Base-by-base conservation (phyloP, 2,113 vertebrate genomes). In the Phainopepla nitens region DNA sequence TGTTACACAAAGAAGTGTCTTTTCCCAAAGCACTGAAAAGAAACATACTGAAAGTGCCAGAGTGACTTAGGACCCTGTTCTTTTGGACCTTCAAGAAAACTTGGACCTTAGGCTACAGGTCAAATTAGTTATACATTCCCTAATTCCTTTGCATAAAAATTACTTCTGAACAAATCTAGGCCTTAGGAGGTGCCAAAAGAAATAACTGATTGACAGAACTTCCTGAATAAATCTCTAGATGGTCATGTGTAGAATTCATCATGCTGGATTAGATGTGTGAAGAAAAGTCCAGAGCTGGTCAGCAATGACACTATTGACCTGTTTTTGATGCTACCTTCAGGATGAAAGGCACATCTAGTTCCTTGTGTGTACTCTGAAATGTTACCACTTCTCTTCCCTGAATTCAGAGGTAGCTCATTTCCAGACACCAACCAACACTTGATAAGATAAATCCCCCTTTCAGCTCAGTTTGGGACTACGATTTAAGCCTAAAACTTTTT, bases 281-380 rank as follows among this genome's bases (percentile, higher is more conserved):
- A 88, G 49, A 71, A 62, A 92, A 82, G 35, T 60, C 24, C 50
- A 42, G 41, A 86, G 15, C n/a, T 60, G 28, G 17, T 53, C 62
- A 87, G 51, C 2, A 3, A 89, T 69, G 64, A 66, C 14, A 66
- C 10, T 66, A 9, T 36, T 84, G 20, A 47, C 13, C 16, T 71
- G 53, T 24, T 78, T 49, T 70, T 75, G 22, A 77, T 23, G 12
- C 75, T 7, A 13, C 13, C 44, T 71, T 80, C 22, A 60, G 24
- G 35, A 62, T 19, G 29, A 76, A 76, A 69, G 15, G 18, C 31
- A 61, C 17, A 76, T 35, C 45, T 27, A 68, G 24, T 13, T 54
- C 2, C 0, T 19, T 54, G 39, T 15, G n/a, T 0, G 0, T 47
- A 42, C 14, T 42, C 22, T 15, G 31, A 54, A 76, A 69, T 35